Base-by-base conservation (phyloP, 2,113 vertebrate species). In the Gorsachius goisagi region DNA sequence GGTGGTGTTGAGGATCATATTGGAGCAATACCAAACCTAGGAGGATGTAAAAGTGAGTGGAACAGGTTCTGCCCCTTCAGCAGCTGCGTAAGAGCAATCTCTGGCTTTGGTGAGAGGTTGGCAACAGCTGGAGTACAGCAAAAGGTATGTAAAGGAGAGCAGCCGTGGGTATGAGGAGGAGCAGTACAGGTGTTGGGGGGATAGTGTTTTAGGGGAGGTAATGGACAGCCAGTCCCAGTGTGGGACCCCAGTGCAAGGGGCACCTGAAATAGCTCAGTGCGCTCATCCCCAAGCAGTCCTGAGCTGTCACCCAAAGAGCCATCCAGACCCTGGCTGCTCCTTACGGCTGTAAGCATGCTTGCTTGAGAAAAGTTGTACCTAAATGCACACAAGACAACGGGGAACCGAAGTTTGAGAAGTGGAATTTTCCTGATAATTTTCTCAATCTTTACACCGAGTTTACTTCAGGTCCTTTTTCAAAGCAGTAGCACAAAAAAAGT, bases 381-480 rank as follows among this genome's bases (percentile, higher is more conserved):
- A 67, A 79, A 84, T 7, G 28, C 0, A 1, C 30, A 35, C 8
- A 11, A 67, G 41, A 55, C 20, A 60, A 86, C 1, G 5, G 20
- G 59, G 37, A 77, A 56, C 13, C 60, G 21, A 92, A 94, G 44
- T 86, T 78, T 52, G 60, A 49, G 72, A 89, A 75, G 7, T 14
- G 11, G 13, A 75, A 64, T 87, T 90, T 83, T 88, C 74, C 67
- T 26, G 37, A 24, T 68, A 41, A 49, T 74, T 80, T 95, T 91
- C 44, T 86, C 4, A 0, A 50, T 90, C 50, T 84, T 90, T 92
- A 74, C 22, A 58, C 33, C 19, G 22, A 93, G 39, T 68, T 86
- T 86, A 71, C 33, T 81, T 89, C 79, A 93, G 52, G 68, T 81
- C 15, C 52, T 55, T 68, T 91, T 88, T 90, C 86, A 92, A 95